Percentiles rank a stretch among this genome's conserved stretches.
Conservation (phyloP, 1,140 invertebrate species). For the Bombus sylvicola region DNA sequence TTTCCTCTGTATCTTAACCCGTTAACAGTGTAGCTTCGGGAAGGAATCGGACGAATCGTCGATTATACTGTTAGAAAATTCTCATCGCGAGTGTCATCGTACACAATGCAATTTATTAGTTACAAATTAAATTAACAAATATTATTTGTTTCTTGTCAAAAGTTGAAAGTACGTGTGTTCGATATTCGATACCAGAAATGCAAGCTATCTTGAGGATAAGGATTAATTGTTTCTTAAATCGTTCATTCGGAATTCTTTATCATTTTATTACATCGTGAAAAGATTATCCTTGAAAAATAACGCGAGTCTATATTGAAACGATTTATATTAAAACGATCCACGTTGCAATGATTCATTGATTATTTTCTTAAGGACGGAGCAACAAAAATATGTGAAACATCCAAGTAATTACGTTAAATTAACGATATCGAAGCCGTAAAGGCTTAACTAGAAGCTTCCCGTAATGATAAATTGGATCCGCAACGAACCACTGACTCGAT, state of each 20-base stretch:
- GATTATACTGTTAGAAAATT: not conserved
- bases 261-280: not conserved
- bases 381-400: not conserved
- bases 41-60: not conserved
- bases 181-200: too few relatives aligned
- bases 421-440: not conserved
- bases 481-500: not conserved
- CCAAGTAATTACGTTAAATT: not conserved
- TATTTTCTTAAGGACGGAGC: not conserved
- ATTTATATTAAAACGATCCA: not conserved
- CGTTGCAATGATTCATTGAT: not conserved
- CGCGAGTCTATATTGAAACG: not conserved
- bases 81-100: not conserved
- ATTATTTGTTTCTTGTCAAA: not conserved
- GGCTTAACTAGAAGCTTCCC: not conserved
- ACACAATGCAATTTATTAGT: not conserved
- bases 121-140: not conserved
- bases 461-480: conserved; percentile 13
- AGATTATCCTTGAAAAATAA: not conserved
- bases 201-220: too few relatives aligned
- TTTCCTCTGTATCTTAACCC: not conserved
- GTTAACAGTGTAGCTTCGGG: not conserved
- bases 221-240: not conserved
- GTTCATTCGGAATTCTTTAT: not conserved
- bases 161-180: not conserved